A percentile compares a stretch with the other conserved stretches of the same genome.
These are phyloP conservation scores for Agonopterix alstromeriana DNA, from an alignment of 2,888 invertebrate genomes.

Conservation along the genomic window DNA sequence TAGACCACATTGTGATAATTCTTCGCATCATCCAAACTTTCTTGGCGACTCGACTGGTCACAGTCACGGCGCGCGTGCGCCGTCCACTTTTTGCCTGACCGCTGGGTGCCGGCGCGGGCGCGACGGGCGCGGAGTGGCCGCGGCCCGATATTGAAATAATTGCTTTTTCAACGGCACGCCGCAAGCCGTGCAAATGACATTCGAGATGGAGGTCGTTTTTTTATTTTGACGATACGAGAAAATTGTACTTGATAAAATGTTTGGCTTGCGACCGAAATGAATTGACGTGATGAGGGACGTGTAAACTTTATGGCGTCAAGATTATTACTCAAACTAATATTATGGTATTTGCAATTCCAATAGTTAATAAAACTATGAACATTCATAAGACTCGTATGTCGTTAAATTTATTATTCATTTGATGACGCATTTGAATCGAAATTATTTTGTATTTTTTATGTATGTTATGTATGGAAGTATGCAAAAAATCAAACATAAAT, in stretches of 20 bases:
- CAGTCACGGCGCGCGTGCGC: slow-evolving; percentile 68
- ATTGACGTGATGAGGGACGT: no score
- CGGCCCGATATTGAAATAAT: slow-evolving; percentile 72
- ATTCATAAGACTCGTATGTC: no score
- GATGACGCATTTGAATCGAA: no score
- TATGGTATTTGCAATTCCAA: no score
- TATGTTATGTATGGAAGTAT: no score
- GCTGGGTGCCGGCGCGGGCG: slow-evolving; percentile 25
- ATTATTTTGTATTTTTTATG: no score
- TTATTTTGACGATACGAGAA: slow-evolving; percentile 49
- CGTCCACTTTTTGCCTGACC: slow-evolving; percentile 48
- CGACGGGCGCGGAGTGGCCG: slow-evolving; percentile 49
- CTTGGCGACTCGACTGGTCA: slow-evolving; percentile 32
- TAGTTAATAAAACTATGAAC: no score
- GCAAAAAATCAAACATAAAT: no score
- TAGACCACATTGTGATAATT: no score
- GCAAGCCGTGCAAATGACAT: slow-evolving; percentile 76
- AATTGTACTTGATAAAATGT: slow-evolving; percentile 64
- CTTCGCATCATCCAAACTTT: slow-evolving; percentile 45
- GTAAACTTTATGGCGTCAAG: no score
- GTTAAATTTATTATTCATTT: no score
- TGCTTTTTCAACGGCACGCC: slow-evolving; percentile 74
- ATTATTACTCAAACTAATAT: no score
- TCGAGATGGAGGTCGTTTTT: slow-evolving; percentile 76
- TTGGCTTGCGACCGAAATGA: slow-evolving; percentile 28